Evolutionary conservation across 2,113 vertebrate species (phyloP).

Genomic region (Laterallus jamaicensis): DNA sequence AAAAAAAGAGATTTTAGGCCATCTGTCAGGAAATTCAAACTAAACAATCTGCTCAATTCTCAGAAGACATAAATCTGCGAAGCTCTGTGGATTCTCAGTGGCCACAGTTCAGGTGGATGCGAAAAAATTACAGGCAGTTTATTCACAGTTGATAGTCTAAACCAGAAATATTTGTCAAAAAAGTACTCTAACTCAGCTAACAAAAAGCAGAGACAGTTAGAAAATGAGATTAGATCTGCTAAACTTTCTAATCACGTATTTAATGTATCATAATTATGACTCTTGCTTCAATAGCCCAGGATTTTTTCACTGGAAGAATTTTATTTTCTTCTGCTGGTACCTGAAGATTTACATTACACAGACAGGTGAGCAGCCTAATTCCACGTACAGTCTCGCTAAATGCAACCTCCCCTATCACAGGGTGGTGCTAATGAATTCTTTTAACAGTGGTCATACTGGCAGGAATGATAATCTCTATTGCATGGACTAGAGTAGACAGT

Average conservation of each 20-base stretch:
- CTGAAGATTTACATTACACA: neutral
- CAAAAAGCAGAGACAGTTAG: neutral
- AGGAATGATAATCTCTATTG: neutral
- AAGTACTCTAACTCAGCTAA: neutral
- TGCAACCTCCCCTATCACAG: neutral
- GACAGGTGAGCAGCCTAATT: neutral
- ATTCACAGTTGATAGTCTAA: neutral
- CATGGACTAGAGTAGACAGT: neutral
- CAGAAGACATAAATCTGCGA: neutral
- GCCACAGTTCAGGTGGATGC: neutral
- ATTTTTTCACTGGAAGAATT: neutral
- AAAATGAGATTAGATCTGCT: neutral
- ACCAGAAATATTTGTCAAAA: neutral
- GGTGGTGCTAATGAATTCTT: neutral
- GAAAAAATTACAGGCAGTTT: neutral
- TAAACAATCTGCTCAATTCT: neutral
- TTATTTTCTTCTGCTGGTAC: neutral
- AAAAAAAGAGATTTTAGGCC: conserved; percentile 8
- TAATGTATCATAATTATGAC: neutral
- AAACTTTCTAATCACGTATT: neutral
- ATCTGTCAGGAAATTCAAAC: conserved; percentile 34
- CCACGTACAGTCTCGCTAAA: neutral
- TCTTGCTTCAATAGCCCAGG: neutral
- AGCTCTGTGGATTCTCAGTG: neutral
- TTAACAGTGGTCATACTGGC: neutral